These are phyloP conservation scores for Metallyticus violacea DNA, from an alignment of 2,888 invertebrate species.

Conservation along the genomic window DNA sequence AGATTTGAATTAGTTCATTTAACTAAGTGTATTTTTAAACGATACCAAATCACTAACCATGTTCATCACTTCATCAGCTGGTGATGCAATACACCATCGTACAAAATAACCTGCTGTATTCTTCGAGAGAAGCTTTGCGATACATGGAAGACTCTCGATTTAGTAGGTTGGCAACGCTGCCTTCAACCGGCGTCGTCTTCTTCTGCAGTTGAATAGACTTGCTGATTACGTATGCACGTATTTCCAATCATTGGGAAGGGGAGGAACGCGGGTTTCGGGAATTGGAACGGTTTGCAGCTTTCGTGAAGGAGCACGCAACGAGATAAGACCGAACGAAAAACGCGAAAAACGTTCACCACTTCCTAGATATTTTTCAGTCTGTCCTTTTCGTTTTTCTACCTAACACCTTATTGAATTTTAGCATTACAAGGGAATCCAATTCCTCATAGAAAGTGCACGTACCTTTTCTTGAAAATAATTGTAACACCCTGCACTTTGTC, in stretches of 20 bases:
- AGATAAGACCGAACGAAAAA: neutral
- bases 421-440: no score
- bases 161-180: neutral
- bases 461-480: no score
- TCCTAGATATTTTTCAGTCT: neutral
- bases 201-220: neutral
- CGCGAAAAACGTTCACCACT: neutral
- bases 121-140: no score
- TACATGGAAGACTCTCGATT: neutral
- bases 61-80: no score
- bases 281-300: conserved; percentile 3
- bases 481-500: no score
- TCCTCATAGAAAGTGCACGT: no score
- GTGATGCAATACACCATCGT: no score
- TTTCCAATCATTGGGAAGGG: conserved; percentile 1
- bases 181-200: no score
- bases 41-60: no score
- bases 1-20: no score
- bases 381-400: neutral
- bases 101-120: no score
- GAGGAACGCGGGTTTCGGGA: neutral
- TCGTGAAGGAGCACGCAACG: neutral
- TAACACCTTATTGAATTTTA: neutral
- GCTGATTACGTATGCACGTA: conserved; percentile 10
- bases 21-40: no score